Base-by-base conservation (phyloP, 2,113 vertebrate species). In the Atractosteus spatula region DNA sequence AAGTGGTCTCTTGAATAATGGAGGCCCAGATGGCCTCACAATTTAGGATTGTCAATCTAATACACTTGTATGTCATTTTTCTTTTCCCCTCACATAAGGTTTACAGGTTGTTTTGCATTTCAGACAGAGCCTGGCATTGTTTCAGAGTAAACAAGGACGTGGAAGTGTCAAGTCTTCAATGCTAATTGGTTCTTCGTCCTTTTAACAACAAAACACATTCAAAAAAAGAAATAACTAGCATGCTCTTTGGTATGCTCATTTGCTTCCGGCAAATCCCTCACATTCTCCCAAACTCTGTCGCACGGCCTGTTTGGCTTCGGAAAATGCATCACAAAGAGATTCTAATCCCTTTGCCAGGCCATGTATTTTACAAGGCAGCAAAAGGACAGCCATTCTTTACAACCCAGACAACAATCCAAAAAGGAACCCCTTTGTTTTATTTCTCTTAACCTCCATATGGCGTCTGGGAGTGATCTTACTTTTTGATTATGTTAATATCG, bases 191-290 rank as follows among this genome's bases (percentile, higher is more conserved):
- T 59, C 61, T 63, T 64, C 63, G 51, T 69, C 64, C 68, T 68
- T 67, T 74, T 41, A 63, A 54, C 41, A 75, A 41, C 71, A 29
- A 75, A 77, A 77, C 75, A 79, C 62, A 12, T 71, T 71, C 11
- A 61, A 62, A 42, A 78, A 75, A 73, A 59, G 74, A 76, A 76
- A 77, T 78, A 80, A 73, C 74, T 66, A 76, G 73, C 73, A 42
- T 12, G n/a, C 66, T 72, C 66, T 68, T 65, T 74, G 68, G 68
- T 71, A 55, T 66, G 59, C 73, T 78, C 74, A 82, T 78, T 79
- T 68, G 66, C 56, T 74, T 44, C 41, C 47, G 43, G 62, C 59
- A 79, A 77, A 78, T 77, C 65, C 69, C 54, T 64, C 66, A 45
- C 12, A 4, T 16, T 16, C 54, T 41, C 16, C 45, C 6, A 59